These are phyloP conservation scores for Himalopsyche tibetana DNA, from an alignment of 2,888 invertebrate genomes.

Conservation along the genomic window DNA sequence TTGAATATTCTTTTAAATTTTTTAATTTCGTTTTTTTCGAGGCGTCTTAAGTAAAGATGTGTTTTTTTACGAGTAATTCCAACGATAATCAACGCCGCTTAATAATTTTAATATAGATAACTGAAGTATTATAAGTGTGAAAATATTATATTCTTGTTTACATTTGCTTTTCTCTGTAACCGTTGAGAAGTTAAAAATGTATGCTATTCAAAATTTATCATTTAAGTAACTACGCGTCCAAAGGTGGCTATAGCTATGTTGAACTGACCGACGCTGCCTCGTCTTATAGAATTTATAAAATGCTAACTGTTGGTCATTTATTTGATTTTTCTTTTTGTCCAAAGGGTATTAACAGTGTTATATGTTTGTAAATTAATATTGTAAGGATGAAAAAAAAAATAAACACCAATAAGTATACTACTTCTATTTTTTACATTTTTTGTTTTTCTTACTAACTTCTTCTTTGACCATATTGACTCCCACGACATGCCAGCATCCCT, in stretches of 20 bases:
- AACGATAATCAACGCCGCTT: background rate
- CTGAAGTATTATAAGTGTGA: background rate
- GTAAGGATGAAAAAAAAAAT: slow-evolving; percentile 1
- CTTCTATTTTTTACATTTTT: background rate
- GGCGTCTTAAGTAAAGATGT: too few species aligned
- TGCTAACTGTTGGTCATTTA: background rate
- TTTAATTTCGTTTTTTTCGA: too few species aligned
- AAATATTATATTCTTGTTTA: background rate
- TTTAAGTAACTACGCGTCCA: background rate
- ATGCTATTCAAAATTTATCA: background rate
- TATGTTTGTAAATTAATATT: slow-evolving; percentile 19
- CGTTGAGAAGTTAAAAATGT: background rate
- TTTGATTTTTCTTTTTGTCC: slow-evolving; percentile 7
- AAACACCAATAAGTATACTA: slow-evolving; percentile 21
- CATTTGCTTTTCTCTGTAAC: background rate
- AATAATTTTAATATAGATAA: background rate
- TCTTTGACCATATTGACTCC: too few species aligned
- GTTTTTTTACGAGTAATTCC: background rate
- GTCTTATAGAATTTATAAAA: background rate
- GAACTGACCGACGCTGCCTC: background rate
- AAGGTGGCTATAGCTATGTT: background rate
- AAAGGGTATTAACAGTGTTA: slow-evolving; percentile 1
- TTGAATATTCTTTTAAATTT: too few species aligned
- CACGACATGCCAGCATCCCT: too few species aligned
- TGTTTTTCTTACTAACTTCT: background rate